Conservation (phyloP, 2,797 vertebrate species). For the Paguma larvata region DNA sequence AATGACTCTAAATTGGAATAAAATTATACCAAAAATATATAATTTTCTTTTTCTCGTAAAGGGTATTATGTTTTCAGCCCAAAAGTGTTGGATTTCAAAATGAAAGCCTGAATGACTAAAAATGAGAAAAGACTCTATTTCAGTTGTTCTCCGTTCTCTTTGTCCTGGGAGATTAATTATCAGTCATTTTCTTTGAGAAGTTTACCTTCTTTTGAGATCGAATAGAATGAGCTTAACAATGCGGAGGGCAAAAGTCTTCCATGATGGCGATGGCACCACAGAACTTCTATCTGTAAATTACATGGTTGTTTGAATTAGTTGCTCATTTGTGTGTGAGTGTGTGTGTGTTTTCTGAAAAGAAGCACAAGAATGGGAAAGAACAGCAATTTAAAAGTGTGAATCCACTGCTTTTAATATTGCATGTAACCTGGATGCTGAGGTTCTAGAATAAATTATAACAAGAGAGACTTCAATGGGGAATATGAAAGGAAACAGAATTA, state of each 20-base stretch:
- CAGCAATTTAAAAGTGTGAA: neutral
- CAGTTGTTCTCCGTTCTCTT: conserved; percentile 41
- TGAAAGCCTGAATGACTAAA: conserved; percentile 11
- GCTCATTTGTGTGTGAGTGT: neutral
- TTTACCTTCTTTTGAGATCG: conserved; percentile 47
- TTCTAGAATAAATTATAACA: conserved; percentile 58
- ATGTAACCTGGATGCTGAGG: conserved; percentile 9
- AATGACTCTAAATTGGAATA: conserved; percentile 26
- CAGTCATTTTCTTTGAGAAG: conserved; percentile 59
- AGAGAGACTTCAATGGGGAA: neutral
- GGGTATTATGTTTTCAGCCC: neutral
- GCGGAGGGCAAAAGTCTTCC: neutral
- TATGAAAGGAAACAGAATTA: conserved; percentile 55
- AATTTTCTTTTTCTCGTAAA: conserved; percentile 37
- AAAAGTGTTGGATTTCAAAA: conserved; percentile 13
- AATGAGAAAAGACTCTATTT: conserved; percentile 27
- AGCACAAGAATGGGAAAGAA: neutral
- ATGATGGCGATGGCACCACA: neutral
- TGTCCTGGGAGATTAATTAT: conserved; percentile 66
- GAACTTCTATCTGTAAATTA: neutral
- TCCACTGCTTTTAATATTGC: conserved; percentile 20
- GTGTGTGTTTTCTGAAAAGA: conserved; percentile 4
- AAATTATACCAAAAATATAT: conserved; percentile 15
- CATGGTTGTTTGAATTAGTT: conserved; percentile 6
- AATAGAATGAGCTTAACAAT: conserved; percentile 43